Percentiles rank a stretch among this genome's conserved stretches.
These are phyloP conservation scores for Menidia beryllina DNA, from an alignment of 2,113 vertebrate species.

Conservation along the genomic window DNA sequence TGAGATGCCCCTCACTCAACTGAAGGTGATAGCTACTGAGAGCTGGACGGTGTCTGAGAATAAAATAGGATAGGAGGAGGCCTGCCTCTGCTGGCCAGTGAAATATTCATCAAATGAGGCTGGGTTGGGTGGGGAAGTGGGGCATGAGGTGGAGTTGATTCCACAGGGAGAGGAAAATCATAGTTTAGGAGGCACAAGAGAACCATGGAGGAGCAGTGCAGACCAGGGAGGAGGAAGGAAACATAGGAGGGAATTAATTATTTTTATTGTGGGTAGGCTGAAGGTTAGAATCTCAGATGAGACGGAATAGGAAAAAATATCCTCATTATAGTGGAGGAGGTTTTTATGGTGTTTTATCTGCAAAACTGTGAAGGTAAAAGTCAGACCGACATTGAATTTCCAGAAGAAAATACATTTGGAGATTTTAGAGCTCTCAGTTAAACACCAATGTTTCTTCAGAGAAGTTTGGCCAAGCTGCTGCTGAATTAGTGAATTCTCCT, in stretches of 20 bases:
- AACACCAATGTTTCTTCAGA: conserved; percentile 3
- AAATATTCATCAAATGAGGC: conserved; percentile 80
- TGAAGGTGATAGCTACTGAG: conserved; percentile 73
- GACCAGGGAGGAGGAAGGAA: conserved; percentile 14
- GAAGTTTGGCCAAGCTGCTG: conserved; percentile 18
- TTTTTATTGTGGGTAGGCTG: conserved; percentile 41
- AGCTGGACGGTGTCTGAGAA: conserved; percentile 61
- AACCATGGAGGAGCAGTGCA: conserved; percentile 25
- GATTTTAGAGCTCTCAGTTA: conserved; percentile 23
- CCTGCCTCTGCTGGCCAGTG: conserved; percentile 76
- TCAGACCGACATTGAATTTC: conserved; percentile 17
- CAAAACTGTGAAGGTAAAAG: not conserved
- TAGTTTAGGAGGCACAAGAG: conserved; percentile 48
- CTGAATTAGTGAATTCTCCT: conserved; percentile 25
- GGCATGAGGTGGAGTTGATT: conserved; percentile 61
- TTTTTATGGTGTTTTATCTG: conserved; percentile 32
- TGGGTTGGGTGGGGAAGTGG: conserved; percentile 57
- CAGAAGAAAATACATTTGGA: conserved; percentile 17
- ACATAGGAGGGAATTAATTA: too few relatives aligned
- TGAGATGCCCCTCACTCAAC: conserved; percentile 28
- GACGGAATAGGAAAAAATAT: conserved; percentile 26
- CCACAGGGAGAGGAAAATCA: conserved; percentile 58
- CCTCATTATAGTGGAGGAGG: conserved; percentile 18
- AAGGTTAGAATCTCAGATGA: conserved; percentile 34
- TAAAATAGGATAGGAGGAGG: conserved; percentile 62